A percentile compares a stretch with the other conserved stretches of the same genome.
These are phyloP conservation scores for Axinella damicornis DNA, from an alignment of 37 sponge, comb jelly and placozoan genomes.

Conservation along the genomic window DNA sequence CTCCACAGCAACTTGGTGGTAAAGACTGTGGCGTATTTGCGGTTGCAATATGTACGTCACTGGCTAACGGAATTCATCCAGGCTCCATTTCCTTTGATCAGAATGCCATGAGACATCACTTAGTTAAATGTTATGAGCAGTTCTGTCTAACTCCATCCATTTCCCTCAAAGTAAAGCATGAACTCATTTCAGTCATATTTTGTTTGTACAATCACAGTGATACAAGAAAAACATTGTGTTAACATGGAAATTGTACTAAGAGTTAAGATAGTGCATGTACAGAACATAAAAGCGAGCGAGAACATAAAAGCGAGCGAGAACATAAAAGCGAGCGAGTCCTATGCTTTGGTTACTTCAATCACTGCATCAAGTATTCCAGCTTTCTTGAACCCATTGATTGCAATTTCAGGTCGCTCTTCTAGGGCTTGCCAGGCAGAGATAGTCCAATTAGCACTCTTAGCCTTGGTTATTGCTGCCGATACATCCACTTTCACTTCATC, in stretches of 20 bases:
- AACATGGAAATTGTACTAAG: too few species aligned
- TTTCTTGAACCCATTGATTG: conserved; percentile 46
- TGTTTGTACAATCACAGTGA: too few species aligned
- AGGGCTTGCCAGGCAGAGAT: conserved; percentile 6
- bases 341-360: not conserved
- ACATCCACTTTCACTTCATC: conserved; percentile 19
- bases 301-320: too few species aligned
- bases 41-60: conserved; percentile 30
- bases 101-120: conserved; percentile 35
- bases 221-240: too few species aligned
- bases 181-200: too few species aligned
- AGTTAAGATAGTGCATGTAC: too few species aligned
- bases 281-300: too few species aligned
- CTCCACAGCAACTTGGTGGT: conserved; percentile 37
- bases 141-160: conserved; percentile 6
- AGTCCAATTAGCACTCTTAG: conserved; percentile 14
- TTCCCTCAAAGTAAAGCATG: not conserved
- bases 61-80: conserved; percentile 11
- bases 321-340: too few species aligned
- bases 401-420: conserved; percentile 22
- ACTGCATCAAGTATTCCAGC: conserved; percentile 19
- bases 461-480: conserved; percentile 4
- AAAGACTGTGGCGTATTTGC: conserved; percentile 65
- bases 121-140: conserved; percentile 31
- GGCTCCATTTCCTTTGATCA: conserved; percentile 9